Evolutionary conservation across 2,888 invertebrate species (phyloP).

Genomic region (Ypsolopha sequella): DNA sequence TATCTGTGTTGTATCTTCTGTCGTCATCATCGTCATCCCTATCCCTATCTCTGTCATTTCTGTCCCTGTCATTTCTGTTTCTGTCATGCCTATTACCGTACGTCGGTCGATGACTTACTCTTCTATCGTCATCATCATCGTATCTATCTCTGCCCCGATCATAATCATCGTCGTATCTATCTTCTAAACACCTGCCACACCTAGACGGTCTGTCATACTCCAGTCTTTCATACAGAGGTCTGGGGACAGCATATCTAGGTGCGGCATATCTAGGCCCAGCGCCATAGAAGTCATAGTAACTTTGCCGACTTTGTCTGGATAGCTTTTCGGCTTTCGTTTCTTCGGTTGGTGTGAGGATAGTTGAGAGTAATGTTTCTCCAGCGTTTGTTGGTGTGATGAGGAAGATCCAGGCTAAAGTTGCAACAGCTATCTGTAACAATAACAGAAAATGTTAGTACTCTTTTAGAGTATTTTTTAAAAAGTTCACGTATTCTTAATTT

Average conservation of each 20-base stretch:
- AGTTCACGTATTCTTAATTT: too few relatives aligned
- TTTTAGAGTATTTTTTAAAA: too few relatives aligned
- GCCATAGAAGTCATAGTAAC: slow-evolving; percentile 35
- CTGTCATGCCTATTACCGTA: slow-evolving; percentile 45
- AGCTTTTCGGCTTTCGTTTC: slow-evolving; percentile 28
- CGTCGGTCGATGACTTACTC: slow-evolving; percentile 35
- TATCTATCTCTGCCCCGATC: slow-evolving; percentile 28
- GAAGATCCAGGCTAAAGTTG: slow-evolving; percentile 15
- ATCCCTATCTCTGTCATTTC: slow-evolving; percentile 1
- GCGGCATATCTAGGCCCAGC: slow-evolving; percentile 31
- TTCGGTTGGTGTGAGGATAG: slow-evolving; percentile 24
- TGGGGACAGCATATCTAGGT: slow-evolving; percentile 7
- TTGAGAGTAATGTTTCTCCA: slow-evolving; percentile 39
- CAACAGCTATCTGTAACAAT: slow-evolving; percentile 25
- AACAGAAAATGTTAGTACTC: not conserved
- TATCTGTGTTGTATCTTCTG: slow-evolving; percentile 21
- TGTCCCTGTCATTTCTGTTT: slow-evolving; percentile 17
- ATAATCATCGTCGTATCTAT: slow-evolving; percentile 25
- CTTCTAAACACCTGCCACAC: slow-evolving; percentile 38
- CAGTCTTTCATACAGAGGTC: slow-evolving; percentile 35
- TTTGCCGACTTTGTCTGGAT: slow-evolving; percentile 22
- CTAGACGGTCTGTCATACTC: slow-evolving; percentile 36
- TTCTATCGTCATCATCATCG: slow-evolving; percentile 30
- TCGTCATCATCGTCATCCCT: slow-evolving; percentile 25
- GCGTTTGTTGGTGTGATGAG: slow-evolving; percentile 21